Conservation (phyloP, 2,888 invertebrate species). For the Agelastica alni region DNA sequence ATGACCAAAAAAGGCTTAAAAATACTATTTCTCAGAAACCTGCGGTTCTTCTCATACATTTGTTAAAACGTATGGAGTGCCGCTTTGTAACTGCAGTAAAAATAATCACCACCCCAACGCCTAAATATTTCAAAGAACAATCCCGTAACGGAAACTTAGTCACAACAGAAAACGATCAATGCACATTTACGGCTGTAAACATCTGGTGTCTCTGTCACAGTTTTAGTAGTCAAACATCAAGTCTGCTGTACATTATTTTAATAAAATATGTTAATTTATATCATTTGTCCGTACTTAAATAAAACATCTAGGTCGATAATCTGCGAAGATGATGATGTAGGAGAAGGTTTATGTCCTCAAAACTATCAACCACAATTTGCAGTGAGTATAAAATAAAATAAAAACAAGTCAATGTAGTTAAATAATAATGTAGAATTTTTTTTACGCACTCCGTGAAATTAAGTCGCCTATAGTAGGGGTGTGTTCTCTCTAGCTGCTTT, state of each 20-base stretch:
- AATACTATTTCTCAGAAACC: no score
- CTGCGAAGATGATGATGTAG: not conserved
- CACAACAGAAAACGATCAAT: not conserved
- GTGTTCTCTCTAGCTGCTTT: no score
- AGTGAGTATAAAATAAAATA: no score
- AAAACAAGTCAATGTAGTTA: not conserved
- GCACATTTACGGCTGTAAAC: constrained; percentile 1
- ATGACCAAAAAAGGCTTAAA: no score
- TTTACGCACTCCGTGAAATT: no score
- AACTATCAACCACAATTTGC: not conserved
- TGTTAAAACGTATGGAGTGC: no score
- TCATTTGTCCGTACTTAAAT: not conserved
- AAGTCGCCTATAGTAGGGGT: no score
- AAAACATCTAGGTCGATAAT: not conserved
- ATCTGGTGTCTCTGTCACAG: constrained; percentile 11
- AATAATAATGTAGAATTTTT: no score
- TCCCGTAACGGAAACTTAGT: not conserved
- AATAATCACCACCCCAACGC: no score
- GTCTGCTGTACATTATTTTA: constrained; percentile 11
- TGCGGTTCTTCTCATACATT: no score
- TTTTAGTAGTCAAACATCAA: constrained; percentile 1
- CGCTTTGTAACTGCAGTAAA: no score
- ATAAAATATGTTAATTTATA: constrained; percentile 3
- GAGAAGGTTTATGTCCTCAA: not conserved
- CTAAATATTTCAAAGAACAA: not conserved